phyloP scores from a whole-genome alignment of 1,140 invertebrate genomes.

The Calosoma granatense region DNA sequence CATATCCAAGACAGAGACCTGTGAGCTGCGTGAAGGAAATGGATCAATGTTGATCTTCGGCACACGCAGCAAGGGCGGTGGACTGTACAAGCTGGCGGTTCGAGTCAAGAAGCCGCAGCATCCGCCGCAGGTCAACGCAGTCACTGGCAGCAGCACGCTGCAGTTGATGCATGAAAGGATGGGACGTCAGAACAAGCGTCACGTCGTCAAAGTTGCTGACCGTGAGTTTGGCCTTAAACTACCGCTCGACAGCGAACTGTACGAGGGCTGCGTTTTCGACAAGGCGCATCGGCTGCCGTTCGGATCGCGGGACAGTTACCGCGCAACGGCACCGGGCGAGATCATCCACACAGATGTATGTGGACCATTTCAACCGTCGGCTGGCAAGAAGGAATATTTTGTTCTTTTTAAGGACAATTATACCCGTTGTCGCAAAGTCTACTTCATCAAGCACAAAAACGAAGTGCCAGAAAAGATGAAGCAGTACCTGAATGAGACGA shows the following conservation, averaged over 20 bases:
- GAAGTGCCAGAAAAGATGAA: not conserved
- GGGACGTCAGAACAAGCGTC: not conserved
- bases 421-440: slow-evolving; percentile 12
- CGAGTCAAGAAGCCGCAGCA: not conserved
- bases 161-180: not conserved
- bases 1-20: not conserved
- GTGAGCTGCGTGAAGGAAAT: not conserved
- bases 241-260: too few relatives aligned
- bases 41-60: not conserved
- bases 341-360: not conserved
- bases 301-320: not conserved
- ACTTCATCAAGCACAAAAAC: not conserved
- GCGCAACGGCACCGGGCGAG: not conserved
- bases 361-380: not conserved
- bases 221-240: too few relatives aligned
- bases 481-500: not conserved
- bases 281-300: not conserved
- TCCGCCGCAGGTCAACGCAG: not conserved
- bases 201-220: too few relatives aligned
- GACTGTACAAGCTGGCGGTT: not conserved
- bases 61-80: not conserved
- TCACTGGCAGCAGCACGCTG: too few relatives aligned
- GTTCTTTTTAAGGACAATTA: not conserved
- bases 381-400: not conserved
- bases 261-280: too few relatives aligned